Evolutionary conservation across 2,113 vertebrate species (phyloP).

Genomic region (Struthio camelus): DNA sequence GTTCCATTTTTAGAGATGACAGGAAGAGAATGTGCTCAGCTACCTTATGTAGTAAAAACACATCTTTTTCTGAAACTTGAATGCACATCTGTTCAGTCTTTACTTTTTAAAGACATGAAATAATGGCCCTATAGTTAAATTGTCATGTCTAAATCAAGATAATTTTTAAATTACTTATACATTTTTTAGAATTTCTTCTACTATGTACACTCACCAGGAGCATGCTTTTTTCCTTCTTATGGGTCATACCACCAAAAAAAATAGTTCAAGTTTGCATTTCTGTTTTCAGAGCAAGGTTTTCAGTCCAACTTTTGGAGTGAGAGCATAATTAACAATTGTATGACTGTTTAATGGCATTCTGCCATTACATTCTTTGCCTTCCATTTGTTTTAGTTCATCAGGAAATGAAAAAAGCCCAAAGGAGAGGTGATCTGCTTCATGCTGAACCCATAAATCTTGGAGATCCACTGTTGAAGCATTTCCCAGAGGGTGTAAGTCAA

Average conservation of each 20-base stretch:
- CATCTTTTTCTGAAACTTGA: slow-evolving; percentile 34
- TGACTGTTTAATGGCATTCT: background rate
- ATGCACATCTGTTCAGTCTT: slow-evolving; percentile 21
- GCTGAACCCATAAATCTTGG: background rate
- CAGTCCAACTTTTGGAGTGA: background rate
- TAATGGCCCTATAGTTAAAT: background rate
- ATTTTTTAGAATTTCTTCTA: no score
- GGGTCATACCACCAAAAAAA: background rate
- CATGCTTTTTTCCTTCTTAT: background rate
- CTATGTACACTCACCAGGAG: background rate
- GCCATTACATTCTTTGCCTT: background rate
- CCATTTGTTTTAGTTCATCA: background rate
- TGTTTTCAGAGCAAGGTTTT: background rate
- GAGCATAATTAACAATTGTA: background rate
- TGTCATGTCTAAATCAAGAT: background rate
- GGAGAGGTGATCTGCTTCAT: background rate
- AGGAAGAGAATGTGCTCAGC: slow-evolving; percentile 26
- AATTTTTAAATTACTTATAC: background rate
- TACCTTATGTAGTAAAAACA: background rate
- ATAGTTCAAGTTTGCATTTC: background rate
- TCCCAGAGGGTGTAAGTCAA: background rate
- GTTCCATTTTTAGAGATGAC: slow-evolving; percentile 32
- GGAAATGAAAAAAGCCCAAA: background rate
- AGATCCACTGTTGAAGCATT: background rate
- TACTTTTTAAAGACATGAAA: background rate